These are phyloP conservation scores for Andrena camellia DNA, from an alignment of 2,888 invertebrate species.

Conservation along the genomic window DNA sequence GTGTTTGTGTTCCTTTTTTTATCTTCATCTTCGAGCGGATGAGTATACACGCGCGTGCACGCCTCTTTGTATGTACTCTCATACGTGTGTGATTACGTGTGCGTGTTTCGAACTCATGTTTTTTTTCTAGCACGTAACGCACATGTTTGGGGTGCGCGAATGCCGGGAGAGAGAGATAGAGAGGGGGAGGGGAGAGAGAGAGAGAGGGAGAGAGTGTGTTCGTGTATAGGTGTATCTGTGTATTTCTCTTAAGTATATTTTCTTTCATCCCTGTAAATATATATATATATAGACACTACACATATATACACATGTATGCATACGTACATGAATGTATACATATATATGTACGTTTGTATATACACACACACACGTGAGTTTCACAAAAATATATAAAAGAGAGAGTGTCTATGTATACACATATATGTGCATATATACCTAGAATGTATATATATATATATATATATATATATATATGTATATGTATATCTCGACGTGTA, in stretches of 20 bases:
- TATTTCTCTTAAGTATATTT: conserved; percentile 65
- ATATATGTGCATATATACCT: conserved; percentile 68
- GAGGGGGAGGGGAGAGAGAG: conserved; percentile 17
- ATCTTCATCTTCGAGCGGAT: conserved; percentile 2
- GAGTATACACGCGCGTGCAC: conserved; percentile 17
- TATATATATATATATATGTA: conserved; percentile 62
- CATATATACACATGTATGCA: conserved; percentile 65
- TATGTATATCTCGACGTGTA: conserved; percentile 75
- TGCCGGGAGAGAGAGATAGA: conserved; percentile 22
- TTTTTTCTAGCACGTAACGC: conserved; percentile 5
- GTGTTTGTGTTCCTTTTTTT: not conserved
- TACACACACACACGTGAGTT: conserved; percentile 84
- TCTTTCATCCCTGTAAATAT: conserved; percentile 68
- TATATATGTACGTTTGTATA: conserved; percentile 79
- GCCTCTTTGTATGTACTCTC: conserved; percentile 38
- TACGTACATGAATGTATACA: conserved; percentile 43
- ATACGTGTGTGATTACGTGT: conserved; percentile 59
- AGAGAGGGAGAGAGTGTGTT: conserved; percentile 48
- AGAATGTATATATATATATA: conserved; percentile 57
- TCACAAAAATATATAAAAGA: conserved; percentile 85
- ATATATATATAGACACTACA: conserved; percentile 78
- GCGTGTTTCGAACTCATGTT: conserved; percentile 60
- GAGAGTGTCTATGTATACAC: conserved; percentile 76
- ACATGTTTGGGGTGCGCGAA: conserved; percentile 21
- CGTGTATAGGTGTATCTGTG: conserved; percentile 69